Evolutionary conservation across 2,113 vertebrate genomes (phyloP).

Genomic region (Misgurnus anguillicaudatus): DNA sequence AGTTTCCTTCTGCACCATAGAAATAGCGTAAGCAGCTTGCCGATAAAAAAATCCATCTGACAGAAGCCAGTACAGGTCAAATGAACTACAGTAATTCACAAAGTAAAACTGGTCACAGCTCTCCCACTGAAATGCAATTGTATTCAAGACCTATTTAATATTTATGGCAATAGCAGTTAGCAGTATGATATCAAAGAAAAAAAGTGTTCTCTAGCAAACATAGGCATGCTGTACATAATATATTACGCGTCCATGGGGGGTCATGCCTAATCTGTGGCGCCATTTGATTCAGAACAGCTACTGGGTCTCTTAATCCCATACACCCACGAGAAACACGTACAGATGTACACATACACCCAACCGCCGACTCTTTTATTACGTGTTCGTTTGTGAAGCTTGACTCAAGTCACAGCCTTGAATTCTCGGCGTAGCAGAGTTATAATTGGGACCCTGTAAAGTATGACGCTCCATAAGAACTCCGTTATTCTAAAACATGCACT

Average conservation of each 20-base stretch:
- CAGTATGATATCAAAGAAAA: too few species aligned
- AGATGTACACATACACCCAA: constrained; percentile 2
- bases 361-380: background rate
- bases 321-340: constrained; percentile 18
- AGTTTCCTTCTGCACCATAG: background rate
- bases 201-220: too few species aligned
- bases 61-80: background rate
- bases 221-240: too few species aligned
- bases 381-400: background rate
- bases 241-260: too few species aligned
- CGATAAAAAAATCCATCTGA: background rate
- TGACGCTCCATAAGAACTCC: constrained; percentile 14
- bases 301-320: constrained; percentile 19
- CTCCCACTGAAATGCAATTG: background rate
- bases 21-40: background rate
- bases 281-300: background rate
- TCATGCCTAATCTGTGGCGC: background rate
- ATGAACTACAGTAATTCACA: background rate
- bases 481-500: constrained; percentile 15
- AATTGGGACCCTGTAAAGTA: constrained; percentile 40
- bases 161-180: too few species aligned
- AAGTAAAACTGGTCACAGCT: background rate
- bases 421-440: constrained; percentile 37
- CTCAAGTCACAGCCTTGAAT: constrained; percentile 40
- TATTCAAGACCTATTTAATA: too few species aligned